Percentiles rank a stretch among this genome's conserved stretches.
Conservation (phyloP, 2,888 invertebrate species). For the Acanthoscelides obtectus region DNA sequence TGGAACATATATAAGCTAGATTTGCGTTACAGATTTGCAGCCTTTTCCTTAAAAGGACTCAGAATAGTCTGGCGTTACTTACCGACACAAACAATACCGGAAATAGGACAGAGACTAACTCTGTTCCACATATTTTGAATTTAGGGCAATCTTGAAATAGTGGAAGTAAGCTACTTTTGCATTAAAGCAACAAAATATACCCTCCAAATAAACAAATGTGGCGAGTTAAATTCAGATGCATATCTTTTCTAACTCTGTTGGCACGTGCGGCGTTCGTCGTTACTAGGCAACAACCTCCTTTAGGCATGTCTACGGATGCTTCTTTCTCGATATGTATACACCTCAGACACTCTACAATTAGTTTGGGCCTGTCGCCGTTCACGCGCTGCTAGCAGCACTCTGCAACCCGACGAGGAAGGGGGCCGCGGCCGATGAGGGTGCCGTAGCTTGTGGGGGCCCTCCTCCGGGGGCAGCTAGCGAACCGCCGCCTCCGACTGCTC, state of each 20-base stretch:
- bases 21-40: too few species aligned
- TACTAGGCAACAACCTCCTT: not conserved
- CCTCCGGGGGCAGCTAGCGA: not conserved
- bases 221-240: not conserved
- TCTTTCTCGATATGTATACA: not conserved
- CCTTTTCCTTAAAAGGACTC: too few species aligned
- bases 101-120: too few species aligned
- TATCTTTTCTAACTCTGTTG: not conserved
- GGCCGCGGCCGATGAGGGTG: not conserved
- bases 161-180: too few species aligned
- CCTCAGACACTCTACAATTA: not conserved
- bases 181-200: too few species aligned
- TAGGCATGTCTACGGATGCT: not conserved
- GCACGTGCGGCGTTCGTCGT: not conserved
- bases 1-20: too few species aligned
- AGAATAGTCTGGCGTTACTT: too few species aligned
- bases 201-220: too few species aligned
- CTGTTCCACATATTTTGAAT: too few species aligned
- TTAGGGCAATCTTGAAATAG: too few species aligned
- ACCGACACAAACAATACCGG: too few species aligned
- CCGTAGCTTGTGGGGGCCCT: conserved; percentile 6
- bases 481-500: conserved; percentile 71
- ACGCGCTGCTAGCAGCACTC: conserved; percentile 23
- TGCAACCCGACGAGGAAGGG: conserved; percentile 28
- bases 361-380: not conserved